Percentiles rank a stretch among this genome's conserved stretches.
These are phyloP conservation scores for Aphelinus certus DNA, from an alignment of 1,140 invertebrate species.

Conservation along the genomic window DNA sequence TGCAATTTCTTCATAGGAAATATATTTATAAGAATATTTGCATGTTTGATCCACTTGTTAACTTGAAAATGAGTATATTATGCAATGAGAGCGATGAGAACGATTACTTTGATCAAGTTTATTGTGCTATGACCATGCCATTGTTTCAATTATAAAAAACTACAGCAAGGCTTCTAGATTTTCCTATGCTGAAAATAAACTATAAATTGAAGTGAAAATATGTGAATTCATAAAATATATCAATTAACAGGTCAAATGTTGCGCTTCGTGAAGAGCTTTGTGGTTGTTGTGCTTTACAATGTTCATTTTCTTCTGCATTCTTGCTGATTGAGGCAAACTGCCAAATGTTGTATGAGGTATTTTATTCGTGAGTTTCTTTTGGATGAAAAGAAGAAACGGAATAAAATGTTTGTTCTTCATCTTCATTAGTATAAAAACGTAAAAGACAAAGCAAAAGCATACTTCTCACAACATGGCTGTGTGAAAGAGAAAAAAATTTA, in stretches of 20 bases:
- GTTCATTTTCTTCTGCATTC: conserved; percentile 6
- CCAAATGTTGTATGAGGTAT: conserved; percentile 2
- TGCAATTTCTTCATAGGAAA: too few species aligned
- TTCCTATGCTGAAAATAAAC: conserved; percentile 14
- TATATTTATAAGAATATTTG: too few species aligned
- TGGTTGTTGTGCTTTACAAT: background rate
- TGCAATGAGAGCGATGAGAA: too few species aligned
- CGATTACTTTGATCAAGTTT: background rate
- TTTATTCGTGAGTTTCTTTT: background rate
- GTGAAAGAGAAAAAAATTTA: conserved; percentile 42
- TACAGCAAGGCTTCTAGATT: conserved; percentile 21
- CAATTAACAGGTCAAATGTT: too few species aligned
- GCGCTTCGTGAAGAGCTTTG: conserved; percentile 8
- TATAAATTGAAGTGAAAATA: conserved; percentile 7
- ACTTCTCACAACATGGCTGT: conserved; percentile 68
- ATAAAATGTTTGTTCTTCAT: background rate
- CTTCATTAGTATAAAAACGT: conserved; percentile 32
- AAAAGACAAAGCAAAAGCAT: conserved; percentile 61
- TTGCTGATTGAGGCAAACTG: conserved; percentile 18
- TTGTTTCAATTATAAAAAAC: conserved; percentile 22
- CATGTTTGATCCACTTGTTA: too few species aligned
- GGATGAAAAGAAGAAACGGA: background rate
- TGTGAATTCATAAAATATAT: background rate
- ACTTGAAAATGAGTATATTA: too few species aligned
- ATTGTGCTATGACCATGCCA: conserved; percentile 31